Evolutionary conservation across 2,113 vertebrate genomes (phyloP).

Genomic region (Regulus satrapa): DNA sequence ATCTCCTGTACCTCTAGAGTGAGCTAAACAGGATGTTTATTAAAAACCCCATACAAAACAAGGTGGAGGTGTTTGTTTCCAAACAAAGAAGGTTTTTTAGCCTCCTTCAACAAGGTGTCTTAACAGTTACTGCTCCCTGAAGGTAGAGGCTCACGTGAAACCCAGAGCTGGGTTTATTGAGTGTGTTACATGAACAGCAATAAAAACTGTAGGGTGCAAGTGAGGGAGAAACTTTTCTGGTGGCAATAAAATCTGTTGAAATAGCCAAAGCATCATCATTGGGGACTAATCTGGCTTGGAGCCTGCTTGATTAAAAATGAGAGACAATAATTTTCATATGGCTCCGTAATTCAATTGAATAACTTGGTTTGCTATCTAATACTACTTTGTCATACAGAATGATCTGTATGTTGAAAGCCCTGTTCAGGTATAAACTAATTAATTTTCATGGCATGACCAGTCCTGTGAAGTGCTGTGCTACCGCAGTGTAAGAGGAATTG

Average conservation of each 20-base stretch:
- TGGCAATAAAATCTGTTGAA: background rate
- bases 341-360: slow-evolving; percentile 32
- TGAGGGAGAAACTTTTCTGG: background rate
- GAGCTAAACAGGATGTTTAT: background rate
- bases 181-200: background rate
- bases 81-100: background rate
- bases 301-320: slow-evolving; percentile 55
- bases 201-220: background rate
- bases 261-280: background rate
- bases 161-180: background rate
- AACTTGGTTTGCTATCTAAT: slow-evolving; percentile 35
- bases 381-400: slow-evolving; percentile 28
- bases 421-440: slow-evolving; percentile 56
- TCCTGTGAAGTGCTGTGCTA: slow-evolving; percentile 18
- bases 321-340: slow-evolving; percentile 50
- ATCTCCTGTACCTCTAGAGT: background rate
- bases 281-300: slow-evolving; percentile 24
- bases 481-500: background rate
- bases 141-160: background rate
- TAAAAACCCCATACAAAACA: background rate
- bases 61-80: background rate
- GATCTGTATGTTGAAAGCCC: slow-evolving; percentile 41
- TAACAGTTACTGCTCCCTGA: background rate
- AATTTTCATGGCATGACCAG: slow-evolving; percentile 37
- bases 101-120: background rate